phyloP scores from a whole-genome alignment of 2,797 vertebrate species.

The Sebastes hubbsi region DNA sequence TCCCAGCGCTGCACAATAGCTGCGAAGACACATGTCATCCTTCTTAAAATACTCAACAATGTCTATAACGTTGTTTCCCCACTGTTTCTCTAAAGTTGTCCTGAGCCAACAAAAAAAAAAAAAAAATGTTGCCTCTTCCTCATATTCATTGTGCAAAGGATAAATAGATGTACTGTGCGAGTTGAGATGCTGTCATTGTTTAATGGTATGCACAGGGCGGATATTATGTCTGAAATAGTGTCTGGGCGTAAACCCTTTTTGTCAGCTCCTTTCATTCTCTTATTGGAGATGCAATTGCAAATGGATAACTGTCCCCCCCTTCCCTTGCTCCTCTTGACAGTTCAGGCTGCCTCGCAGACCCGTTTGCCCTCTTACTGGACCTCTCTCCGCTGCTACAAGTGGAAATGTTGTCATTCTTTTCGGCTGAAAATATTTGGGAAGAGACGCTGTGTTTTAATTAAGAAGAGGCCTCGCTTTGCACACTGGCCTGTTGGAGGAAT shows the following conservation, averaged over 20 bases:
- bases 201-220: slow-evolving; percentile 83
- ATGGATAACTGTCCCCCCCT: slow-evolving; percentile 57
- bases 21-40: slow-evolving; percentile 51
- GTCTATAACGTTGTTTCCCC: slow-evolving; percentile 52
- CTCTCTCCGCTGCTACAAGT: slow-evolving; percentile 44
- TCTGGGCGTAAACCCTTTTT: slow-evolving; percentile 87
- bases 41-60: slow-evolving; percentile 60
- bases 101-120: slow-evolving; percentile 39
- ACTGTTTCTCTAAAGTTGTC: slow-evolving; percentile 71
- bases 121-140: slow-evolving; percentile 71
- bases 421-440: slow-evolving; percentile 47
- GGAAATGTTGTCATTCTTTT: slow-evolving; percentile 65
- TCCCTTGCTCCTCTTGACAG: slow-evolving; percentile 43
- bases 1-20: slow-evolving; percentile 53
- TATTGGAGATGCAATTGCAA: slow-evolving; percentile 79
- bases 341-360: slow-evolving; percentile 40
- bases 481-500: slow-evolving; percentile 35
- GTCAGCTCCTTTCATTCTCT: slow-evolving; percentile 82
- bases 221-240: slow-evolving; percentile 87
- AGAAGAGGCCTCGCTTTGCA: slow-evolving; percentile 44
- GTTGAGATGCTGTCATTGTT: slow-evolving; percentile 80
- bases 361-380: slow-evolving; percentile 34
- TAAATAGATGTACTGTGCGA: slow-evolving; percentile 77
- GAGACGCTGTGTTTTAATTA: slow-evolving; percentile 14
- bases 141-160: slow-evolving; percentile 72